Evolutionary conservation across 2,888 invertebrate genomes (phyloP), one percentile per base, ranked within the genome.

Genomic region (Cephus nigrinus): DNA sequence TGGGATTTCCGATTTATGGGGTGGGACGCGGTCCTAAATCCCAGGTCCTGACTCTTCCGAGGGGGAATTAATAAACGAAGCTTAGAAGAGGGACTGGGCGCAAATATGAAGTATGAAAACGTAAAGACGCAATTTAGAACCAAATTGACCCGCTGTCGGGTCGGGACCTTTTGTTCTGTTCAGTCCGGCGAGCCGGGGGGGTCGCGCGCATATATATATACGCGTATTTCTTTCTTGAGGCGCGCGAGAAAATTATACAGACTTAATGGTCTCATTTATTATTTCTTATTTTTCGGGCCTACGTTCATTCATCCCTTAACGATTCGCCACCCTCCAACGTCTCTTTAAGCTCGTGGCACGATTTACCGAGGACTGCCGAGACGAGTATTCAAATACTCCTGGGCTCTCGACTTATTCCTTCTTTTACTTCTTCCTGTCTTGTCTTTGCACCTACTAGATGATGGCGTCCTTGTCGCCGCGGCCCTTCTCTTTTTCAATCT

Each of bases 261-360:
- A 88, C 88, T 89, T 89, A 90, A 90, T 90, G 88, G 87, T 88
- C 88, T 90, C 90, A 88, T 90, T 89, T 89, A 90, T 90, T 90
- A 90, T 90, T 89, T 89, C 89, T 87, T 87, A 85, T 87, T 86
- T 86, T 86, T 82, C 80, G 83, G 76, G 83, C 86, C 84, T 86
- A 82, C 84, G 85, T 86, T 86, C 85, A 68, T 74, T 77, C 71
- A n/a, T 75, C n/a, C 72, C 69, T 71, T 84, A 82, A 86, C 82
- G 84, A 83, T 85, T 83, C 80, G 72, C 34, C 34, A 31, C 36
- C 36, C 34, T 72, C 72, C 15, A 11, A 15, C 30, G 71, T 33
- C 71, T 23, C 71, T 71, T 71, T n/a, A n/a, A 23, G 30, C 31
- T 71, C 23, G 71, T 33, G 30, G 33, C 71, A 71, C 71, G 23